Evolutionary conservation across 2,113 vertebrate species (phyloP).

Genomic region (Tragelaphus imberbis): DNA sequence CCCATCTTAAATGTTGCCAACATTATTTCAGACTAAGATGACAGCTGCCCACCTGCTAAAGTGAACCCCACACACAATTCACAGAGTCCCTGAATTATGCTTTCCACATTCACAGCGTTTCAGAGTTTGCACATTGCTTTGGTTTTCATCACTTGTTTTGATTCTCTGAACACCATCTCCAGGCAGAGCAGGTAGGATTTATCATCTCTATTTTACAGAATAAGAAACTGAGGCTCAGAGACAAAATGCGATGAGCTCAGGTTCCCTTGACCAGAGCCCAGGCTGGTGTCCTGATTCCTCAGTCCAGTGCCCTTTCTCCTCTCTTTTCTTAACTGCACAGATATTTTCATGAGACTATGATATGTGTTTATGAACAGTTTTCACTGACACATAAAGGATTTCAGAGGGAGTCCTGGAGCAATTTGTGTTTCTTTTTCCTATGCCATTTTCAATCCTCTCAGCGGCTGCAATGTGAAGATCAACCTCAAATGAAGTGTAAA

Average conservation of each 20-base stretch:
- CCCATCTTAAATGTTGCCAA: background rate
- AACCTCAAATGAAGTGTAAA: background rate
- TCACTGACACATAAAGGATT: background rate
- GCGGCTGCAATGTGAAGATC: background rate
- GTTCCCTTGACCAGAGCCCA: background rate
- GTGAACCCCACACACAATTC: background rate
- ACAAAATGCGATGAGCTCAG: background rate
- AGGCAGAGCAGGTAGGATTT: background rate
- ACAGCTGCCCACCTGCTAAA: too few species aligned
- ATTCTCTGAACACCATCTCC: background rate
- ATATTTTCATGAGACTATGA: background rate
- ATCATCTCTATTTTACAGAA: background rate
- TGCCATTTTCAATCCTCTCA: background rate
- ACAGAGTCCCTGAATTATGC: rapidly evolving
- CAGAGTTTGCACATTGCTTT: background rate
- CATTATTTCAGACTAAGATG: background rate
- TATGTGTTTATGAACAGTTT: background rate
- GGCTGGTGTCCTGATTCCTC: background rate
- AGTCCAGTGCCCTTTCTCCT: background rate
- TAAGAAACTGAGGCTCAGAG: background rate
- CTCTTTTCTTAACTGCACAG: background rate
- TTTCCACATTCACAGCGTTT: rapidly evolving
- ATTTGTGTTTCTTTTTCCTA: background rate
- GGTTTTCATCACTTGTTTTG: rapidly evolving
- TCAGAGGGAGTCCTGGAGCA: background rate